Conservation (phyloP, 2,113 vertebrate species). For the Sylvia atricapilla region DNA sequence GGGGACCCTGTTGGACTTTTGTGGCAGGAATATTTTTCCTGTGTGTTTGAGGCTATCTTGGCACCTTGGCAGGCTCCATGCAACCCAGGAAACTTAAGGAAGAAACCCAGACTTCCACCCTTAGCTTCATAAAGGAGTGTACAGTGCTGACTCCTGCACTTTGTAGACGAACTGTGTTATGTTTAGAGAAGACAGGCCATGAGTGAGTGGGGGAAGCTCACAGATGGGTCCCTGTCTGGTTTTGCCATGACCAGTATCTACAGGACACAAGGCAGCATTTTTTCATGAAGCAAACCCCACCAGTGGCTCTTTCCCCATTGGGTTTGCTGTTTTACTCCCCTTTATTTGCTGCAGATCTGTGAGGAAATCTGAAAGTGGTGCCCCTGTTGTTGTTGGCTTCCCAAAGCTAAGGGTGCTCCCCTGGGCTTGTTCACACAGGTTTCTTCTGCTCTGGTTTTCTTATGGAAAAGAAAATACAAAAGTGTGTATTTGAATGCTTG, state of each 20-base stretch:
- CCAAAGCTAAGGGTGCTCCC: not conserved
- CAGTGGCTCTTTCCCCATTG: accelerated
- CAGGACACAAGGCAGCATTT: not conserved
- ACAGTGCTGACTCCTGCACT: not conserved
- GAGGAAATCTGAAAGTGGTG: not conserved
- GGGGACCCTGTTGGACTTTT: accelerated
- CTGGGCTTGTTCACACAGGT: not conserved
- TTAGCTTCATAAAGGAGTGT: not conserved
- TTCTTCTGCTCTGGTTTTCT: not conserved
- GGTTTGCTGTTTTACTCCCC: not conserved
- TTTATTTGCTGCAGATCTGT: not conserved
- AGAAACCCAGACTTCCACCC: not conserved
- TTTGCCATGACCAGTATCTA: not conserved
- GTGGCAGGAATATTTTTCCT: not conserved
- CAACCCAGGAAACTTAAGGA: not conserved
- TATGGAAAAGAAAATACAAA: not conserved
- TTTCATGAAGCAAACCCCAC: not conserved
- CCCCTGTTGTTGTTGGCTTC: not conserved
- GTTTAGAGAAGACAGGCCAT: not conserved
- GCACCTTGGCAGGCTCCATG: accelerated
- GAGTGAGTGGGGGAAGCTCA: not conserved
- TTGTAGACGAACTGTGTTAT: not conserved
- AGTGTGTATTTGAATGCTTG: not conserved
- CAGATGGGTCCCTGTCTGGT: accelerated
- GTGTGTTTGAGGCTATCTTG: accelerated